These are phyloP conservation scores for Callyntrura guangdongensis DNA, from an alignment of 2,888 invertebrate genomes.

Conservation along the genomic window DNA sequence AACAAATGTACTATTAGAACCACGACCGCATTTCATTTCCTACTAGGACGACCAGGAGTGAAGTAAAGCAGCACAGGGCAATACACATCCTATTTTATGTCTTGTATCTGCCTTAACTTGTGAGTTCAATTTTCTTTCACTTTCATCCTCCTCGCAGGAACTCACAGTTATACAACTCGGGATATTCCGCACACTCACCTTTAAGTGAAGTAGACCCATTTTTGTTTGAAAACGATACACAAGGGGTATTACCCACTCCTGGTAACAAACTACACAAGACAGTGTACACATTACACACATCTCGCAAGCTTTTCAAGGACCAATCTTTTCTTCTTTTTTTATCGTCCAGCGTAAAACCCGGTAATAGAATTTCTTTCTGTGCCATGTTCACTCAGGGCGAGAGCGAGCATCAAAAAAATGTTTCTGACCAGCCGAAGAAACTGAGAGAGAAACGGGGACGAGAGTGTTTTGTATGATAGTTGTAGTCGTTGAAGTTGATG, in stretches of 20 bases:
- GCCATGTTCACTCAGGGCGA: too few relatives aligned
- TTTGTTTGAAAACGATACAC: too few relatives aligned
- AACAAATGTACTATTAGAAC: slow-evolving; percentile 4
- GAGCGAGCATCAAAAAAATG: too few relatives aligned
- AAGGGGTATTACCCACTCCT: too few relatives aligned
- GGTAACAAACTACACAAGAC: too few relatives aligned
- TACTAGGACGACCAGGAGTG: neutral
- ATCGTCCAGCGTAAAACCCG: too few relatives aligned
- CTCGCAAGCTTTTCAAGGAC: too few relatives aligned
- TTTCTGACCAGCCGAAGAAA: too few relatives aligned
- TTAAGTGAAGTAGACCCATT: neutral
- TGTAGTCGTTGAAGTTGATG: neutral
- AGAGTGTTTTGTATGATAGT: neutral
- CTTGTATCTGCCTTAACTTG: neutral
- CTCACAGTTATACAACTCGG: neutral
- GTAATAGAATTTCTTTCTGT: too few relatives aligned
- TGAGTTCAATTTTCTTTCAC: slow-evolving; percentile 4
- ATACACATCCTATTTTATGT: slow-evolving; percentile 10
- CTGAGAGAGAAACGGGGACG: too few relatives aligned
- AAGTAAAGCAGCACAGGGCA: neutral
- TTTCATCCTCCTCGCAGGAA: neutral
- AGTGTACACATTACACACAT: too few relatives aligned
- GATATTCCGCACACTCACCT: neutral
- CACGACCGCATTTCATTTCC: slow-evolving; percentile 66
- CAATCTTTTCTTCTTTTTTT: too few relatives aligned